Evolutionary conservation across 2,797 vertebrate species (phyloP), one percentile per base, ranked within the genome.

Genomic region (Podargus strigoides): DNA sequence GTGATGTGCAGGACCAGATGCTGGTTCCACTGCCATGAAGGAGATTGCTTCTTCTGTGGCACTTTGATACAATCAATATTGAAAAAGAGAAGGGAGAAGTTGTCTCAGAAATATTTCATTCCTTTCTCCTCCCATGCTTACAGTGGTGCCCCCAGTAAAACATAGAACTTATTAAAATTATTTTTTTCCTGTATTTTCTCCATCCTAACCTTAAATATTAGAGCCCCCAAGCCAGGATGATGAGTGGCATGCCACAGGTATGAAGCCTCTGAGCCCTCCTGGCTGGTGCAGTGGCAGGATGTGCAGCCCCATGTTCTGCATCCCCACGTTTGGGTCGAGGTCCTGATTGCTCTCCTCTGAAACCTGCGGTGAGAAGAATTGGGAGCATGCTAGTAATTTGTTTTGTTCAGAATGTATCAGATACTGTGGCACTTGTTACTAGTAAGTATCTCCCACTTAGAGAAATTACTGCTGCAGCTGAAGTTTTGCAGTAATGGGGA

Each of bases 221-320:
- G 76, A 91, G 93, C 96, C 93, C 90, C 84, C 78, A 63, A 96
- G 93, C 91, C 95, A 68, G 94, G 94, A 86, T 95, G 95, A 97
- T 98, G 96, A 97, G 97, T 97, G 97, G 13, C 8, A 18, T 23
- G 55, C 15, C 14, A 10, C 21, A 82, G 52, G 30, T 50, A 22
- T 7, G 32, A 78, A 62, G 28, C 8, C 12, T 77, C 58, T 32
- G 28, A 73, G 47, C 34, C 16, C 53, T 76, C 44, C 22, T 53
- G 59, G 41, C 19, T 90, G 62, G 8, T 7, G 5, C 9, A 37
- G 36, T 44, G 53, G 53, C 59, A 23, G 37, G 63, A 68, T 14
- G 42, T 73, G 68, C 24, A 4, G 22, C 4, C 8, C 20, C 21
- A 37, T 49, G 14, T 13, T 26, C 14, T 13, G 3, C 0, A 1